Conservation (phyloP, 2,797 vertebrate species). For the Coendou prehensilis region DNA sequence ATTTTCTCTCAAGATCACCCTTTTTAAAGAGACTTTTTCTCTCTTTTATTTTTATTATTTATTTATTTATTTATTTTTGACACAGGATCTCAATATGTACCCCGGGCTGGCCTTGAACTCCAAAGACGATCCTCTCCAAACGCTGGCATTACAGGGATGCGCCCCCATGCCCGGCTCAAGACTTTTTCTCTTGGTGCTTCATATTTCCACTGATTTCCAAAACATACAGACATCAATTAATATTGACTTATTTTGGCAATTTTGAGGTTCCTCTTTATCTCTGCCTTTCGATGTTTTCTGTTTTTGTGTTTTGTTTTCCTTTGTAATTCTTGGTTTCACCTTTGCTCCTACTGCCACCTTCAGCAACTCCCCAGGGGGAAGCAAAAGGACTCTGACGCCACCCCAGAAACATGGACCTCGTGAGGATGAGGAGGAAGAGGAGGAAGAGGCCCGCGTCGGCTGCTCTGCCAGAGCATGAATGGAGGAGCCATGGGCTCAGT, state of each 20-base stretch:
- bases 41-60: not conserved
- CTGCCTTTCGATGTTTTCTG: slow-evolving; percentile 9
- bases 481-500: not conserved
- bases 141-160: not conserved
- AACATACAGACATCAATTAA: not conserved
- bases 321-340: slow-evolving; percentile 38
- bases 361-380: not conserved
- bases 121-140: not conserved
- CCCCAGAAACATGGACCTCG: not conserved
- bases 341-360: not conserved
- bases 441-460: no score
- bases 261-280: slow-evolving; percentile 15
- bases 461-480: not conserved
- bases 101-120: not conserved
- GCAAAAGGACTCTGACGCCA: not conserved
- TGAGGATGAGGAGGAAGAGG: not conserved
- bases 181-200: slow-evolving; percentile 40
- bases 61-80: not conserved
- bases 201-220: not conserved
- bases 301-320: slow-evolving; percentile 14
- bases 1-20: slow-evolving; percentile 16
- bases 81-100: not conserved
- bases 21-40: slow-evolving; percentile 1
- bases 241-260: slow-evolving; percentile 22
- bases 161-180: not conserved